Base-by-base conservation (phyloP, 1,140 invertebrate genomes). In the Zaprionus davidi region DNA sequence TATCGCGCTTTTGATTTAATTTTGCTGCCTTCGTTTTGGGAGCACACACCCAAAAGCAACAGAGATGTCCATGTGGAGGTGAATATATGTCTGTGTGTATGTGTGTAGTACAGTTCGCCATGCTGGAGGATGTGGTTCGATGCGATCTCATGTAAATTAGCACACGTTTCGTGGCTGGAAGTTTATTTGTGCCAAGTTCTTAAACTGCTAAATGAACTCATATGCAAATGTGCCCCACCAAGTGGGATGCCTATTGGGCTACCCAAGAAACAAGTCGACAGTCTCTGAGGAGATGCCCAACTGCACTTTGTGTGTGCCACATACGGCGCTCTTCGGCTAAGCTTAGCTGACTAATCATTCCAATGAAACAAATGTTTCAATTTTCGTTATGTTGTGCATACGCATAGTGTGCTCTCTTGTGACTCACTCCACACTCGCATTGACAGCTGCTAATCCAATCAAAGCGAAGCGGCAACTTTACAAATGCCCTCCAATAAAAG, bases 141-240 rank as follows among this genome's bases (percentile, higher is more conserved):
- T 88, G 85, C 82, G 78, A 88, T 88, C 85, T 90, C 85, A 88
- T 88, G 85, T 88, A 88, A 88, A 88, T 88, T 88, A 88, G 85
- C 85, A 90, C 85, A 88, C 85, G 85, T 88, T 88, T 88, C 81
- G 66, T 78, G 70, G 78, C 85, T 74, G 41, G 41, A 57, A 67
- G 83, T 87, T 76, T 88, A 84, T 87, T 87, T 78, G 71, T 73
- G 76, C 59, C 65, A 65, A 75, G 76, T 88, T 87, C 79, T 82
- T 71, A 80, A 82, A 79, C 83, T 82, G 76, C 84, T 81, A 88
- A 88, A 88, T 90, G 85, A 88, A 88, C 85, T 88, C 85, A 88
- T 88, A 88, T 88, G 85, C 85, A 90, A 88, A 88, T 88, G 67
- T 60, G 74, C 28, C 56, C 83, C 78, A 80, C 83, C 78, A 80